phyloP scores from a whole-genome alignment of 2,888 invertebrate species.

The Parasteatoda lunata region DNA sequence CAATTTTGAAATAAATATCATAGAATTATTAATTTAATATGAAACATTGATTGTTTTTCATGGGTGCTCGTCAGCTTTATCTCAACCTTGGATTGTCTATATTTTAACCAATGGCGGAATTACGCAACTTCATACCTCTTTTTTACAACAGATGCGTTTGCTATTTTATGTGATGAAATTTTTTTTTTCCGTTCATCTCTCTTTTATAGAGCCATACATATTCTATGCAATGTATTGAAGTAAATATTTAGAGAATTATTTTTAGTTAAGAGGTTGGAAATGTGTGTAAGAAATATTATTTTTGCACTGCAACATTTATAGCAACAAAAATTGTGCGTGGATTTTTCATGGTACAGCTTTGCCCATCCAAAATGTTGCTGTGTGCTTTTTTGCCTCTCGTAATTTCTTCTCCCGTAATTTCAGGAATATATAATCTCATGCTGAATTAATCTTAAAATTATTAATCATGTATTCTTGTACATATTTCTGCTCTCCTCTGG shows the following conservation, averaged over 20 bases:
- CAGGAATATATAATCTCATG: slow-evolving; percentile 49
- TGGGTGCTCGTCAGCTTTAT: slow-evolving; percentile 59
- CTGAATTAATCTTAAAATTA: slow-evolving; percentile 52
- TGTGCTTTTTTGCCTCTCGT: slow-evolving; percentile 57
- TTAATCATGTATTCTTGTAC: slow-evolving; percentile 49
- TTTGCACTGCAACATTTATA: slow-evolving; percentile 66
- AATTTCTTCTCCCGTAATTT: slow-evolving; percentile 54
- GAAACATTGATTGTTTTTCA: slow-evolving; percentile 40
- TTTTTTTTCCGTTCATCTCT: slow-evolving; percentile 7
- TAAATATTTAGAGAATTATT: slow-evolving; percentile 62
- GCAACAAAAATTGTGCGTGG: slow-evolving; percentile 36
- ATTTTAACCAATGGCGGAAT: slow-evolving; percentile 14
- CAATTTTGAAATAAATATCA: slow-evolving; percentile 38
- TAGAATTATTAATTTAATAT: slow-evolving; percentile 19
- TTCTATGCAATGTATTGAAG: slow-evolving; percentile 63
- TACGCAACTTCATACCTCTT: slow-evolving; percentile 1
- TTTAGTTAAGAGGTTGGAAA: slow-evolving; percentile 59
- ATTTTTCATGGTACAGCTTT: slow-evolving; percentile 33
- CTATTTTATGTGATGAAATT: background rate
- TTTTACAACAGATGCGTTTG: background rate
- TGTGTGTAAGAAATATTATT: slow-evolving; percentile 61
- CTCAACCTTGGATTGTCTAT: slow-evolving; percentile 4
- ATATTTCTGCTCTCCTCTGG: slow-evolving; percentile 37
- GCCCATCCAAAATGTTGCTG: slow-evolving; percentile 62
- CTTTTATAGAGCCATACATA: slow-evolving; percentile 42